phyloP scores from a whole-genome alignment of 2,797 vertebrate species.

The Sciurus carolinensis region DNA sequence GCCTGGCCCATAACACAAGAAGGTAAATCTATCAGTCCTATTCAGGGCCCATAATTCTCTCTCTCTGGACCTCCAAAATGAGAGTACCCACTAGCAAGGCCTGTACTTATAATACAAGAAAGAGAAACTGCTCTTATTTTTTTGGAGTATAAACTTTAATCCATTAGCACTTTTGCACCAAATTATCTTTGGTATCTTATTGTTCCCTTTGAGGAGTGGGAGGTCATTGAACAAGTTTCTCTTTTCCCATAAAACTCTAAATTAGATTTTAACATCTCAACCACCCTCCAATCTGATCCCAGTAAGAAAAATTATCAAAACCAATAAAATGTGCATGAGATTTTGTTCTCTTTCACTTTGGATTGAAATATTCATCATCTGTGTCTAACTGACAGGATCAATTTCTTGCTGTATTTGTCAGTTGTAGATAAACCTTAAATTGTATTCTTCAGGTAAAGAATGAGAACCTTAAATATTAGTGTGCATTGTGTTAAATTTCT shows the following conservation, averaged over 20 bases:
- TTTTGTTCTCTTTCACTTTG: background rate
- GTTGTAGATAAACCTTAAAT: background rate
- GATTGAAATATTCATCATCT: background rate
- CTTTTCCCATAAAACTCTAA: background rate
- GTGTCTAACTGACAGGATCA: background rate
- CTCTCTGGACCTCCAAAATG: background rate
- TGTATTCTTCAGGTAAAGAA: slow-evolving; percentile 4
- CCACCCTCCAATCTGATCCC: background rate
- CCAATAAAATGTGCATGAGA: background rate
- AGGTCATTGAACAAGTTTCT: background rate
- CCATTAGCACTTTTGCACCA: background rate
- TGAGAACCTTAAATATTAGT: background rate
- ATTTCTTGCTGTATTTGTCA: background rate
- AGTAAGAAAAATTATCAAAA: background rate
- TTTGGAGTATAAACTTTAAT: background rate
- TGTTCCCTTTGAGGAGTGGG: background rate
- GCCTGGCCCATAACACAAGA: background rate
- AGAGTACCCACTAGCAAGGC: background rate
- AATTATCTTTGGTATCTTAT: background rate
- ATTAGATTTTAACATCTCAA: background rate
- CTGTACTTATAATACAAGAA: background rate
- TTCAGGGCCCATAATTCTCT: background rate
- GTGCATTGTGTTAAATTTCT: background rate
- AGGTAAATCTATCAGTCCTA: background rate
- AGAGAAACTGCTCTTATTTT: background rate